Percentiles rank a stretch among this genome's conserved stretches.
Evolutionary conservation across 2,113 vertebrate genomes (phyloP).

Genomic region (Atlantisia rogersi): DNA sequence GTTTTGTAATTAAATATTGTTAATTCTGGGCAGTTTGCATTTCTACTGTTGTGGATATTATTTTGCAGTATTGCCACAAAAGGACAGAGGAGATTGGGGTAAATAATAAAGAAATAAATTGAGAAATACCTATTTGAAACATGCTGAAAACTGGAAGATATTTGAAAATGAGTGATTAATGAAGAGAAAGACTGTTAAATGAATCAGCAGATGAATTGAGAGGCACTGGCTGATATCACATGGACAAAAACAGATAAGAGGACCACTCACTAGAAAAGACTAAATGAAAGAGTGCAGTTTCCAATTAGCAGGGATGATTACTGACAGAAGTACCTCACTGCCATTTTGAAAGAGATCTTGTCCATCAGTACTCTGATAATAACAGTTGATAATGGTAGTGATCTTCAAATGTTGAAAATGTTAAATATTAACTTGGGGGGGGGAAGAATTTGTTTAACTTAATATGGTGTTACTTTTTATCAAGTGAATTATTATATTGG

Average conservation of each 20-base stretch:
- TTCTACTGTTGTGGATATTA: not conserved
- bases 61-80: not conserved
- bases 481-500: not conserved
- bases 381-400: not conserved
- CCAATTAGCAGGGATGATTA: conserved; percentile 5
- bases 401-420: not conserved
- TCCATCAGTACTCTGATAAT: conserved; percentile 41
- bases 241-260: not conserved
- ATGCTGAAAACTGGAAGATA: not conserved
- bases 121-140: not conserved
- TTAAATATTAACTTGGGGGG: not conserved
- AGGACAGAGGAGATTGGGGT: not conserved
- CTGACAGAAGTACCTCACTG: not conserved
- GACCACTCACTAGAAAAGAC: not conserved
- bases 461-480: not conserved
- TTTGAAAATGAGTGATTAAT: not conserved
- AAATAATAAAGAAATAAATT: too few relatives aligned
- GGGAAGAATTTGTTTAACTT: not conserved
- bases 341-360: conserved; percentile 26
- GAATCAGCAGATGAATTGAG: not conserved
- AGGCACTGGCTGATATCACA: not conserved
- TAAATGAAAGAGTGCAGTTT: conserved; percentile 9
- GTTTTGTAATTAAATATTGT: not conserved
- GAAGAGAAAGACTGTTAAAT: not conserved
- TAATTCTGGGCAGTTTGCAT: not conserved